Percentiles rank a stretch among this genome's conserved stretches.
These are phyloP conservation scores for Harmothoe impar DNA, from an alignment of 2,888 invertebrate species.

Conservation along the genomic window DNA sequence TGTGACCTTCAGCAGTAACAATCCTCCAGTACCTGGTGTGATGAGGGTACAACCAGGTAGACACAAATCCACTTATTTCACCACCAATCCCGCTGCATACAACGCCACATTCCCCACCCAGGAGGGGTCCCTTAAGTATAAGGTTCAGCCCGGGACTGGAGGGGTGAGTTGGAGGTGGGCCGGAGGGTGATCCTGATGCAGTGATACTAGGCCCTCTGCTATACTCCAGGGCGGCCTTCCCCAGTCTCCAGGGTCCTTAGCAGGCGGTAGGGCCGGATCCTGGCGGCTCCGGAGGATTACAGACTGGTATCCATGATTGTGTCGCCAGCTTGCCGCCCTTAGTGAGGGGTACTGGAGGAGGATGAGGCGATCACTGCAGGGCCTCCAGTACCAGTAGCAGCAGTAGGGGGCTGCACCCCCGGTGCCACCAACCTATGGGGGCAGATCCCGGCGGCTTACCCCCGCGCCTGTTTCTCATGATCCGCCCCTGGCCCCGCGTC, in stretches of 20 bases:
- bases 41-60: too few relatives aligned
- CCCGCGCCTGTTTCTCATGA: background rate
- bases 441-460: too few relatives aligned
- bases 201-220: too few relatives aligned
- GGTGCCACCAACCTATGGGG: background rate
- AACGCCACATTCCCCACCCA: background rate
- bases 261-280: background rate
- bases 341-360: background rate
- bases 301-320: slow-evolving; percentile 19
- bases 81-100: background rate
- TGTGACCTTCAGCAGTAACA: background rate
- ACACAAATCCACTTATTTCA: background rate
- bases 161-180: background rate
- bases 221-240: too few relatives aligned
- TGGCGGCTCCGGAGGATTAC: background rate
- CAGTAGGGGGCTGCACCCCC: background rate
- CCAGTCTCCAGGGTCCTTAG: background rate
- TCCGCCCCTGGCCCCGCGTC: background rate
- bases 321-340: background rate
- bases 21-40: too few relatives aligned
- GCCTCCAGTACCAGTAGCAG: background rate
- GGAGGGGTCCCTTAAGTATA: too few relatives aligned
- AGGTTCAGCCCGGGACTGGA: too few relatives aligned
- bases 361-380: background rate
- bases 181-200: too few relatives aligned